Conservation (phyloP, 2,113 vertebrate genomes). For the Seriola quinqueradiata region DNA sequence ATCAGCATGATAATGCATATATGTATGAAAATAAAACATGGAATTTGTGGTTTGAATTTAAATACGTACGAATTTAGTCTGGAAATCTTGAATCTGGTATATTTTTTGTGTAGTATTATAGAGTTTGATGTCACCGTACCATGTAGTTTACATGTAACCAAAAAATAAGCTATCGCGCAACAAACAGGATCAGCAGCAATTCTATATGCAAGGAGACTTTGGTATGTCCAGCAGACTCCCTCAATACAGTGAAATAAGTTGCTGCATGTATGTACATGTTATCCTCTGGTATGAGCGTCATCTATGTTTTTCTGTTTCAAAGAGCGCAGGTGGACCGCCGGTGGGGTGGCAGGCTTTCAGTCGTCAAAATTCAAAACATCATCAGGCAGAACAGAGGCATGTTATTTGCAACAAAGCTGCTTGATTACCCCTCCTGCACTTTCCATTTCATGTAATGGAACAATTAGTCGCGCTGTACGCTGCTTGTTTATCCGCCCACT, state of each 20-base stretch:
- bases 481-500: slow-evolving; percentile 64
- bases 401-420: slow-evolving; percentile 65
- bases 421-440: slow-evolving; percentile 68
- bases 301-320: neutral
- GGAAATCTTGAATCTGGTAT: neutral
- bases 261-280: neutral
- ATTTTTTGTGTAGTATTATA: neutral
- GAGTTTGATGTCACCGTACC: neutral
- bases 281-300: neutral
- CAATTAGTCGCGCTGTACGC: slow-evolving; percentile 64
- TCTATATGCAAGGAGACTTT: neutral
- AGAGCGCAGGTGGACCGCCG: slow-evolving; percentile 25
- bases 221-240: neutral
- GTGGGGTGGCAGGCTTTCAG: slow-evolving; percentile 18
- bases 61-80: neutral
- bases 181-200: neutral
- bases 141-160: neutral
- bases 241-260: neutral
- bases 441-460: slow-evolving; percentile 70
- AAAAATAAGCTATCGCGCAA: neutral
- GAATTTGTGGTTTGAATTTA: no score
- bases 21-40: no score
- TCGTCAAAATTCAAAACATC: slow-evolving; percentile 41
- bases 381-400: slow-evolving; percentile 46
- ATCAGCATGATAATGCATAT: no score